phyloP scores from a whole-genome alignment of 2,888 invertebrate genomes.

The Caenorhabditis macrosperma region DNA sequence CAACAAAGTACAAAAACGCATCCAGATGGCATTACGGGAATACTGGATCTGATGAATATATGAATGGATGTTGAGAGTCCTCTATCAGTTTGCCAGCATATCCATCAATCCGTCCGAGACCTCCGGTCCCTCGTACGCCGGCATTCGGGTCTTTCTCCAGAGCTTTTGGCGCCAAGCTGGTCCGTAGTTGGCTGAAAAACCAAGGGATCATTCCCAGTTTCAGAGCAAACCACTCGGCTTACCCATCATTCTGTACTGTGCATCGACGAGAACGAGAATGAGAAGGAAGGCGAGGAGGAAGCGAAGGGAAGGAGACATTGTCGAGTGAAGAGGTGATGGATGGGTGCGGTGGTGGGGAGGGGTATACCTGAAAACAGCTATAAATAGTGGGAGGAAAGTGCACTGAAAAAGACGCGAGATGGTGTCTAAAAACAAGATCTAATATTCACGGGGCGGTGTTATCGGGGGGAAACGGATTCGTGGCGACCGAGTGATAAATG shows the following conservation, averaged over 20 bases:
- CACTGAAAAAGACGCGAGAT: no score
- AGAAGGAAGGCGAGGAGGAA: constrained; percentile 18
- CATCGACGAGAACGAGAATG: constrained; percentile 38
- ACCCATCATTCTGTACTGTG: constrained; percentile 59
- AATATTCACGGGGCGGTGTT: no score
- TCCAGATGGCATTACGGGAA: no score
- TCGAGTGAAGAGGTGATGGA: neutral
- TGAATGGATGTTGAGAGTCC: neutral
- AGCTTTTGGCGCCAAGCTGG: constrained; percentile 53
- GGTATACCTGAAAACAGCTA: neutral
- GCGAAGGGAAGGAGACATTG: constrained; percentile 23
- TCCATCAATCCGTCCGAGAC: constrained; percentile 16
- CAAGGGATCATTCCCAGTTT: neutral
- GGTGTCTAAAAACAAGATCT: no score
- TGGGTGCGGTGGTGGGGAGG: neutral
- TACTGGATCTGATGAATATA: no score
- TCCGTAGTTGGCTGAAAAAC: constrained; percentile 48
- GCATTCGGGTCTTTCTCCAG: constrained; percentile 45
- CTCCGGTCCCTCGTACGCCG: neutral
- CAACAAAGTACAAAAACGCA: no score
- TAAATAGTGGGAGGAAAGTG: neutral
- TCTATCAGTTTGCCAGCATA: constrained; percentile 14
- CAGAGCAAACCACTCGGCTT: no score
- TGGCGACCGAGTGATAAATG: no score
- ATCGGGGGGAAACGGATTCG: no score